A percentile compares a stretch with the other conserved stretches of the same genome.
Evolutionary conservation across 2,797 vertebrate genomes (phyloP).

Genomic region (Centroberyx gerrardi): DNA sequence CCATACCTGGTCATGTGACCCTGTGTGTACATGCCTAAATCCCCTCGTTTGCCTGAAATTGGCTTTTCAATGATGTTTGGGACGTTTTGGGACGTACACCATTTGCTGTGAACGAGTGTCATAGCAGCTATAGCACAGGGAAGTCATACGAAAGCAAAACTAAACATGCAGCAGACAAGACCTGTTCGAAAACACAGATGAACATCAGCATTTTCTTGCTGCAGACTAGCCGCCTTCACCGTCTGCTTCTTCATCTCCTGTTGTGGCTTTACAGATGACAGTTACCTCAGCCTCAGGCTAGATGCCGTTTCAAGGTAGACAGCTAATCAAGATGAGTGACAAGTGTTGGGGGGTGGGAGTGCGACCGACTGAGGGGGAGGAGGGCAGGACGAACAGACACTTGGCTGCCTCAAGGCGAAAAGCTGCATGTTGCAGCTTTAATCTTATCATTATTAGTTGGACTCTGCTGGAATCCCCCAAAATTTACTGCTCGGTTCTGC

Average conservation of each 20-base stretch:
- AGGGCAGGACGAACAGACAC: background rate
- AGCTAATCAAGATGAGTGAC: constrained; percentile 34
- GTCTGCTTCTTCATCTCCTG: constrained; percentile 27
- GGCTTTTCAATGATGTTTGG: no score
- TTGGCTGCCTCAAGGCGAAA: constrained; percentile 42
- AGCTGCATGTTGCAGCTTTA: constrained; percentile 28
- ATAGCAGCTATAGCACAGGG: constrained; percentile 23
- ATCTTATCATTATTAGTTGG: constrained; percentile 34
- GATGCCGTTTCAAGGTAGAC: no score
- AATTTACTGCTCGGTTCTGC: constrained; percentile 31
- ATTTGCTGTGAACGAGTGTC: background rate
- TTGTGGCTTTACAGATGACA: constrained; percentile 14
- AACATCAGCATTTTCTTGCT: background rate
- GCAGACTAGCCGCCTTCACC: constrained; percentile 18
- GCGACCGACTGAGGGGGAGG: constrained; percentile 14
- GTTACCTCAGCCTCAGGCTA: no score
- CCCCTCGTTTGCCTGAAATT: no score
- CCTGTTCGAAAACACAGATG: no score
- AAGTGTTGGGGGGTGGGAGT: constrained; percentile 18
- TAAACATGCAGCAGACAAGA: constrained; percentile 20
- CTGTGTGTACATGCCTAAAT: no score
- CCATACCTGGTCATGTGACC: no score
- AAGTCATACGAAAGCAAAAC: constrained; percentile 8
- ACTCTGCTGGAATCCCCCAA: constrained; percentile 21
- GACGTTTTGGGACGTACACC: no score